These are phyloP conservation scores for Trichopria drosophilae DNA, from an alignment of 2,888 invertebrate species.

Conservation along the genomic window DNA sequence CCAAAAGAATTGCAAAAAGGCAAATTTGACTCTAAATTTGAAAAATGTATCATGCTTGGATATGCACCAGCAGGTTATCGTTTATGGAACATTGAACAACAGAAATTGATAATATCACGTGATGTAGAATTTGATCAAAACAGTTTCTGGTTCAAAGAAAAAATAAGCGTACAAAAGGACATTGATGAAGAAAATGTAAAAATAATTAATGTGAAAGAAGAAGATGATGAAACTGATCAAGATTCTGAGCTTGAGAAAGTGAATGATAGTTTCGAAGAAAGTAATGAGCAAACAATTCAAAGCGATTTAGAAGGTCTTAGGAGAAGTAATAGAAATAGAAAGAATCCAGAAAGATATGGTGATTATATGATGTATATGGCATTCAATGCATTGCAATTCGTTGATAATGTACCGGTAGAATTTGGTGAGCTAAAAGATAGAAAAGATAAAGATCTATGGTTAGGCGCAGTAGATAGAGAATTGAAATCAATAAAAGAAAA, in stretches of 20 bases:
- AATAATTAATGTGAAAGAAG: slow-evolving; percentile 8
- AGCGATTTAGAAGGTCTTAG: slow-evolving; percentile 7
- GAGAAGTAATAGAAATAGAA: slow-evolving; percentile 1
- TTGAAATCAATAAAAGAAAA: too few relatives aligned
- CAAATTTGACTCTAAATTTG: background rate
- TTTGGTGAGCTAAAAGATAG: slow-evolving; percentile 16
- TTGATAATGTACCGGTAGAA: slow-evolving; percentile 11
- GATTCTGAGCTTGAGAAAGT: slow-evolving; percentile 12
- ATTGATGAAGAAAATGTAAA: background rate
- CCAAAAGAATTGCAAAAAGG: background rate
- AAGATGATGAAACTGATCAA: slow-evolving; percentile 16
- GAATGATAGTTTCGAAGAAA: slow-evolving; percentile 33
- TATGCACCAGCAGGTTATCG: slow-evolving; percentile 2
- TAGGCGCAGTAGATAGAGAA: slow-evolving; percentile 11
- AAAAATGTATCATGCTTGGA: slow-evolving; percentile 3
- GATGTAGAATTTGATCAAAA: slow-evolving; percentile 5
- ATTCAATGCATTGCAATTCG: too few relatives aligned
- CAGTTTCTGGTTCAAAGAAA: slow-evolving; percentile 1
- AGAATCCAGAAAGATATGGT: background rate
- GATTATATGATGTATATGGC: too few relatives aligned
- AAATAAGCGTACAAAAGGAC: background rate
- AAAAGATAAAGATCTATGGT: slow-evolving; percentile 12
- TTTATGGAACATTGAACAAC: slow-evolving; percentile 3
- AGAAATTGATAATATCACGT: slow-evolving; percentile 3
- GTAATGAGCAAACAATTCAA: background rate